Percentiles rank a stretch among this genome's conserved stretches.
These are phyloP conservation scores for Cheilinus undulatus DNA, from an alignment of 2,113 vertebrate species.

Conservation along the genomic window DNA sequence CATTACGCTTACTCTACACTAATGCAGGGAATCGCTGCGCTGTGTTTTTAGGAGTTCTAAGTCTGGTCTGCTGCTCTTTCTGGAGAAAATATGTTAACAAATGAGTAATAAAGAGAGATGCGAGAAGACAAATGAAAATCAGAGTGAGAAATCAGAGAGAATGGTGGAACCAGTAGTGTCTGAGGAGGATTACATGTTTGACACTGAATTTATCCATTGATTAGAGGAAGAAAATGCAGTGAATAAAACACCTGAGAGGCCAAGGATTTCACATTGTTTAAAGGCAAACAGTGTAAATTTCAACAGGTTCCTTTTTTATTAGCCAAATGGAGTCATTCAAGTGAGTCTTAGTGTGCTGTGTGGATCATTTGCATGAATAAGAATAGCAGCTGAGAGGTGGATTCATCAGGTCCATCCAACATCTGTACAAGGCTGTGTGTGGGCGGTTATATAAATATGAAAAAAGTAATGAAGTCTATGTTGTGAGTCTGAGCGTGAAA, in stretches of 20 bases:
- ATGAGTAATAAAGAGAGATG: conserved; percentile 15
- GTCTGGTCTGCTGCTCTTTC: conserved; percentile 27
- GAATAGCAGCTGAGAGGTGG: conserved; percentile 71
- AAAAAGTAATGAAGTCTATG: conserved; percentile 29
- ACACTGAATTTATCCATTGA: conserved; percentile 1
- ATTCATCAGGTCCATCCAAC: conserved; percentile 68
- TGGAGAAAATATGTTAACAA: conserved; percentile 50
- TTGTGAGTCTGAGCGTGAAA: conserved; percentile 9
- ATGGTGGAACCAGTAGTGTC: no score
- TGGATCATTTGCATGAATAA: conserved; percentile 72
- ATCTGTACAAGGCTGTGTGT: conserved; percentile 61
- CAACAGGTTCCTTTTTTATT: conserved; percentile 55
- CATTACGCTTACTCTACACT: no score
- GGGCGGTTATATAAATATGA: conserved; percentile 60
- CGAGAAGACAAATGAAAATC: neutral
- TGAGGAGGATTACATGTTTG: conserved; percentile 4
- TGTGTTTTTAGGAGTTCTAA: neutral
- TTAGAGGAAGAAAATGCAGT: neutral
- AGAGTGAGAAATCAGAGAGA: neutral
- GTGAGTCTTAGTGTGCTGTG: conserved; percentile 64
- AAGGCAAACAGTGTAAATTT: conserved; percentile 45
- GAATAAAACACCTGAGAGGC: neutral
- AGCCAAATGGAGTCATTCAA: conserved; percentile 57
- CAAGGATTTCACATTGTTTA: neutral
- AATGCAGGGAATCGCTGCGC: neutral